phyloP scores from a whole-genome alignment of 2,888 invertebrate genomes.

The Eubasilissa splendida region DNA sequence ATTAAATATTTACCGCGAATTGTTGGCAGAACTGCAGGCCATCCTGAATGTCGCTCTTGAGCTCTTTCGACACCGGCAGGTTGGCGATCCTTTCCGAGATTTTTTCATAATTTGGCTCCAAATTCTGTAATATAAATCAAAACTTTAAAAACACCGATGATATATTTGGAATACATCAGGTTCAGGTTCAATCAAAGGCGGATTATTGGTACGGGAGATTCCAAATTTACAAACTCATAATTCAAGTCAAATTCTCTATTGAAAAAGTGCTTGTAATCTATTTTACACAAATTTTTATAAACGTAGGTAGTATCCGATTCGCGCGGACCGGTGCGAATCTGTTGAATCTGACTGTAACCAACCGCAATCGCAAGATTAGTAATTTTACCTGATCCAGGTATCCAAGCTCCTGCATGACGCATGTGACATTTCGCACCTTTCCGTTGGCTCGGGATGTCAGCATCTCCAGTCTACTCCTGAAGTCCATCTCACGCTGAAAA shows the following conservation, averaged over 20 bases:
- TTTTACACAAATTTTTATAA: too few species aligned
- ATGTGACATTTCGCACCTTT: slow-evolving; percentile 76
- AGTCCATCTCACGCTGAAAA: slow-evolving; percentile 75
- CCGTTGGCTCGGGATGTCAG: slow-evolving; percentile 70
- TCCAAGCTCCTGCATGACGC: slow-evolving; percentile 81
- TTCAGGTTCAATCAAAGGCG: too few species aligned
- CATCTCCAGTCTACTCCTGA: slow-evolving; percentile 75
- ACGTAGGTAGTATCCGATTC: too few species aligned
- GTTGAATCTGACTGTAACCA: too few species aligned
- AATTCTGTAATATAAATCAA: slow-evolving; percentile 64
- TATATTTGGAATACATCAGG: too few species aligned
- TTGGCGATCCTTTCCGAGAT: slow-evolving; percentile 76
- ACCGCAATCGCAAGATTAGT: too few species aligned
- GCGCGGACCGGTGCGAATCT: too few species aligned
- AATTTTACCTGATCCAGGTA: slow-evolving; percentile 71
- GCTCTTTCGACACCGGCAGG: slow-evolving; percentile 75
- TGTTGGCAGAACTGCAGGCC: slow-evolving; percentile 79
- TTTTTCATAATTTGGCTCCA: slow-evolving; percentile 78
- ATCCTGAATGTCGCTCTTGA: slow-evolving; percentile 78
- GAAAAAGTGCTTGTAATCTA: too few species aligned
- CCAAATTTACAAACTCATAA: too few species aligned
- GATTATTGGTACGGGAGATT: too few species aligned
- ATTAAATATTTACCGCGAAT: slow-evolving; percentile 71
- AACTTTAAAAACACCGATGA: not conserved
- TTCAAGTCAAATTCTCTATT: too few species aligned